phyloP scores from a whole-genome alignment of 2,113 vertebrate species.

The Cyphomyrus discorhynchus region DNA sequence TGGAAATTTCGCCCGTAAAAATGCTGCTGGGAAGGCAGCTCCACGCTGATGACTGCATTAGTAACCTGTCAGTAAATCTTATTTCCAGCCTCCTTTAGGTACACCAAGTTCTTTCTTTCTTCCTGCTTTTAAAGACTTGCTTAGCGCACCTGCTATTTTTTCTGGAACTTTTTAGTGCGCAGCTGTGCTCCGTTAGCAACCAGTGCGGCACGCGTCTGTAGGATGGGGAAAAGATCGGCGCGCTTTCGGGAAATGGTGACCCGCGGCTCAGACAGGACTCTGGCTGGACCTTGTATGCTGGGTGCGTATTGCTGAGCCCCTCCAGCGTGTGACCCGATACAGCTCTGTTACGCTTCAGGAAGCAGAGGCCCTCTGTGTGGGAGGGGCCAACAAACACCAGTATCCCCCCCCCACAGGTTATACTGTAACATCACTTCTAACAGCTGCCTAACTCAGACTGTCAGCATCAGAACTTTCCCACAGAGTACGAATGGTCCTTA shows the following conservation, averaged over 20 bases:
- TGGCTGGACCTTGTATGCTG: background rate
- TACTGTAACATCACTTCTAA: background rate
- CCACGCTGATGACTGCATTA: background rate
- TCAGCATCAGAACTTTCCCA: background rate
- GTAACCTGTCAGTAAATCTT: background rate
- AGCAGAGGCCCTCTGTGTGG: background rate
- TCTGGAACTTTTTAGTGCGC: background rate
- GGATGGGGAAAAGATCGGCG: background rate
- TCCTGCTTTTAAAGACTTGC: background rate
- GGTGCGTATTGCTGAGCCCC: background rate
- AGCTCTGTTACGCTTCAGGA: background rate
- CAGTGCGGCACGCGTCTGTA: background rate
- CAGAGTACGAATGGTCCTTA: background rate
- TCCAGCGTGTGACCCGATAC: background rate
- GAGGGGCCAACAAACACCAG: background rate
- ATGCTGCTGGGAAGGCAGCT: background rate
- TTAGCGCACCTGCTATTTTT: background rate
- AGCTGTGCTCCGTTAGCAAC: background rate
- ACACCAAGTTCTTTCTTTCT: background rate
- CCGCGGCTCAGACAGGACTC: background rate
- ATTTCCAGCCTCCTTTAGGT: background rate
- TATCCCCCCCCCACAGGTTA: background rate
- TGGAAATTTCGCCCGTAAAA: background rate
- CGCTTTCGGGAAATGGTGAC: background rate
- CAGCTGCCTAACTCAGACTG: background rate